These are phyloP conservation scores for Cynoglossus semilaevis DNA, from an alignment of 2,113 vertebrate genomes.

Conservation along the genomic window DNA sequence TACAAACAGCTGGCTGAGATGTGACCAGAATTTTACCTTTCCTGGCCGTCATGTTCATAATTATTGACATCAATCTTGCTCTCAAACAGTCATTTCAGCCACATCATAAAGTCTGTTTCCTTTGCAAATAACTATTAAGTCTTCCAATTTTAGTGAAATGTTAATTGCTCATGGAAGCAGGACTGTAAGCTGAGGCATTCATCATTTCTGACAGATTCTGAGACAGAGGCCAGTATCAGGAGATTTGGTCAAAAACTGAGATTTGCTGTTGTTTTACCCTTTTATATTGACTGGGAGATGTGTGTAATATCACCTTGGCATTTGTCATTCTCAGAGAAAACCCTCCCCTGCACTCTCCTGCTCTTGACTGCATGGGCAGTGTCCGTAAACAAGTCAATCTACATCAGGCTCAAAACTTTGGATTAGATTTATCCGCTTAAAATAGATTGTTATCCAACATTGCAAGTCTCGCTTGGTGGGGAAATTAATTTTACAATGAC, in stretches of 20 bases:
- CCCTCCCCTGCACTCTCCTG: constrained; percentile 11
- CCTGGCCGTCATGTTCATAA: constrained; percentile 22
- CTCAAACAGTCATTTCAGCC: constrained; percentile 16
- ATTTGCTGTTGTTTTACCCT: constrained; percentile 45
- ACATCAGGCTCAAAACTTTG: constrained; percentile 61
- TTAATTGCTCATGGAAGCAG: constrained; percentile 52
- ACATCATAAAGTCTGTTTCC: constrained; percentile 34
- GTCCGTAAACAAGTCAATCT: constrained; percentile 72
- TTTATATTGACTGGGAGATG: constrained; percentile 47
- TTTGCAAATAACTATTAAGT: constrained; percentile 27
- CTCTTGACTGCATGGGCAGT: constrained; percentile 60
- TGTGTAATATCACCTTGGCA: constrained; percentile 60
- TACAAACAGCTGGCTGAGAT: constrained; percentile 27
- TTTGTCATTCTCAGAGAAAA: constrained; percentile 38
- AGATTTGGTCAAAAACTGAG: constrained; percentile 31
- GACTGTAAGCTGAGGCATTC: constrained; percentile 33
- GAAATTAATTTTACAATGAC: constrained; percentile 78
- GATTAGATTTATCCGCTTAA: constrained; percentile 78
- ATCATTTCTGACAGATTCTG: constrained; percentile 51
- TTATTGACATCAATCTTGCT: constrained; percentile 31
- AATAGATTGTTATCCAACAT: constrained; percentile 73
- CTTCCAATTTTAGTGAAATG: constrained; percentile 29
- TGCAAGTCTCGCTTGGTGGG: constrained; percentile 62
- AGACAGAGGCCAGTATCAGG: constrained; percentile 40
- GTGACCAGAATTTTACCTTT: constrained; percentile 29